Base-by-base conservation (phyloP, 1,140 invertebrate genomes). In the Belonocnema kinseyi region DNA sequence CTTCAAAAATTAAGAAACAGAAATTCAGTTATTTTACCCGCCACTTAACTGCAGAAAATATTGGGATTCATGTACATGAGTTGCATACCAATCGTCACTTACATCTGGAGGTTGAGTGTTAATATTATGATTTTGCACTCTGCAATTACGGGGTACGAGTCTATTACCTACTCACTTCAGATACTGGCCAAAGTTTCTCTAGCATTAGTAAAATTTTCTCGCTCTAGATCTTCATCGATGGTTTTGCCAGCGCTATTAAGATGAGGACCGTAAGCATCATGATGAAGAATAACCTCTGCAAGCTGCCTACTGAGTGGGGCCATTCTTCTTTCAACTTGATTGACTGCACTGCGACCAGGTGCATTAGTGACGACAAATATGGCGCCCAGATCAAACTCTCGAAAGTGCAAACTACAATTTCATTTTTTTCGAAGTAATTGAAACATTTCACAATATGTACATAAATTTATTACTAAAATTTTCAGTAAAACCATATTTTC, bases 281-380 rank as follows among this genome's bases (percentile, higher is more conserved):
- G 56, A 61, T 7, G 19, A 61, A 61, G 12, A 61, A 61, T 61
- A 26, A 61, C 19, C 19, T 21, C 10, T 33, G 21, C 19, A 61
- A 61, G 56, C 14, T 10, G 19, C 5, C 19, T 61, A 61, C 56
- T 61, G 16, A 61, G 56, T 26, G 21, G 56, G 4, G 56, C 19
- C 56, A 61, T 61, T 10, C 19, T 61, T 10, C 21, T 61, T 61
- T 61, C 56, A 0, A 61, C 56, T 26, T 21, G 21, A 61, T 61
- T 26, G 21, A 26, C 33, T 33, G 26, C 26, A 33, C 26, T 33
- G 26, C 26, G 26, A 33, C 5, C 26, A 3, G 4, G 26, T 33
- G 90, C 89, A 88, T 91, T 87, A 19, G 88, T 90, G 16, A 82
- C 84, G 72, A 91, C 83, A 77, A 88, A 90, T 74, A 90, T 51